phyloP scores from a whole-genome alignment of 2,888 invertebrate species.

The Uropetala carovei region DNA sequence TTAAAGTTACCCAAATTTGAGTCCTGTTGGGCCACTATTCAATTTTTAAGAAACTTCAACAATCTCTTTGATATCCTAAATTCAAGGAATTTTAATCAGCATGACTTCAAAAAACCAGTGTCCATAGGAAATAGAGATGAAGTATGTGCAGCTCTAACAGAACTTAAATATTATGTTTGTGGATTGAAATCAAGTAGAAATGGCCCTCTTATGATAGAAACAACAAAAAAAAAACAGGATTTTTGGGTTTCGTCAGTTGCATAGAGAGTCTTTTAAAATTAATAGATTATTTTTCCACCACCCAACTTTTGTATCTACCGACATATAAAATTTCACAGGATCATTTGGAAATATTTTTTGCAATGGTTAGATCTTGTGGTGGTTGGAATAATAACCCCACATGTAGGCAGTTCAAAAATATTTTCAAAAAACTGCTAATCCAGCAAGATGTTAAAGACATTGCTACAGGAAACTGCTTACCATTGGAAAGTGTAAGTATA shows the following conservation, averaged over 20 bases:
- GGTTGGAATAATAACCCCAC: conserved; percentile 62
- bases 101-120: not conserved
- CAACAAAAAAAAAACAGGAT: too few relatives aligned
- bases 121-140: not conserved
- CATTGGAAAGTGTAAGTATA: not conserved
- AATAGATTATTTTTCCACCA: not conserved
- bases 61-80: not conserved
- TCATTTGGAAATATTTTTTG: conserved; percentile 50
- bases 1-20: conserved; percentile 14
- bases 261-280: not conserved
- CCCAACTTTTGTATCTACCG: not conserved
- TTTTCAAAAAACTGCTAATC: not conserved
- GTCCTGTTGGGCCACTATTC: not conserved
- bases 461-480: not conserved
- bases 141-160: not conserved
- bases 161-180: too few relatives aligned
- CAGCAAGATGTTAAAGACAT: not conserved
- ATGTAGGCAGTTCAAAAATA: conserved; percentile 2
- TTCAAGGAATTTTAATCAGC: not conserved
- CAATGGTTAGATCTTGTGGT: conserved; percentile 13
- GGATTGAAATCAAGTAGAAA: too few relatives aligned
- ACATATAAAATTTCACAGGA: conserved; percentile 37
- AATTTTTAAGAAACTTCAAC: not conserved
- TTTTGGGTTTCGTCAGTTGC: not conserved
- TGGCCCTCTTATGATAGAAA: too few relatives aligned